A percentile compares a stretch with the other conserved stretches of the same genome.
phyloP scores from a whole-genome alignment of 92 coral and sea anemone genomes.

The Siderastrea radians region DNA sequence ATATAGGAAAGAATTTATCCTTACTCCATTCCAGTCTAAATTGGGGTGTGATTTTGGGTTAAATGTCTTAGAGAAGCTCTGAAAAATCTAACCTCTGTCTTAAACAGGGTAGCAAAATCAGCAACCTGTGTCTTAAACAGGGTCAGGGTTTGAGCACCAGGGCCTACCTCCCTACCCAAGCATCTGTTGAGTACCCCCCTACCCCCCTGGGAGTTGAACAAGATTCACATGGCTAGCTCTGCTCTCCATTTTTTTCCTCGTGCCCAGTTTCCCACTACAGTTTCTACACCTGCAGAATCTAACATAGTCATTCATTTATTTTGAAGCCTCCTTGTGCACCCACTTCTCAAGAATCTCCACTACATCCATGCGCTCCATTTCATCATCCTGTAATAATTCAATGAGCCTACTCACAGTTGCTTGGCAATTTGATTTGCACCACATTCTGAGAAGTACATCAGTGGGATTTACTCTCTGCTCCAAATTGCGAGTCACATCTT shows the following conservation, averaged over 20 bases:
- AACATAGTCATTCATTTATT: not conserved
- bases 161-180: too few species aligned
- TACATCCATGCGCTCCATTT: conserved; percentile 34
- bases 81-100: too few species aligned
- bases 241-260: not conserved
- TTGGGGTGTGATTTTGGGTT: too few species aligned
- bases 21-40: too few species aligned
- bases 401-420: conserved; percentile 46
- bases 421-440: conserved; percentile 12
- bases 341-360: conserved; percentile 44
- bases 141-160: too few species aligned
- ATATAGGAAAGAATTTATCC: too few species aligned
- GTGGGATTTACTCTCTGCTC: conserved; percentile 40
- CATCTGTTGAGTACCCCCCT: too few species aligned
- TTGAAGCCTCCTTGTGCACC: not conserved
- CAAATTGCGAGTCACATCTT: not conserved
- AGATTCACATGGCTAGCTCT: too few species aligned
- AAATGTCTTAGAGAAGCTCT: too few species aligned
- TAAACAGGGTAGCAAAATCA: too few species aligned
- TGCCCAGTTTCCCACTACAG: not conserved
- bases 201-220: too few species aligned
- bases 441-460: conserved; percentile 30
- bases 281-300: not conserved
- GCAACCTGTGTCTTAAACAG: too few species aligned
- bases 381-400: not conserved